phyloP scores from a whole-genome alignment of 2,113 vertebrate genomes.

The Pogona vitticeps region DNA sequence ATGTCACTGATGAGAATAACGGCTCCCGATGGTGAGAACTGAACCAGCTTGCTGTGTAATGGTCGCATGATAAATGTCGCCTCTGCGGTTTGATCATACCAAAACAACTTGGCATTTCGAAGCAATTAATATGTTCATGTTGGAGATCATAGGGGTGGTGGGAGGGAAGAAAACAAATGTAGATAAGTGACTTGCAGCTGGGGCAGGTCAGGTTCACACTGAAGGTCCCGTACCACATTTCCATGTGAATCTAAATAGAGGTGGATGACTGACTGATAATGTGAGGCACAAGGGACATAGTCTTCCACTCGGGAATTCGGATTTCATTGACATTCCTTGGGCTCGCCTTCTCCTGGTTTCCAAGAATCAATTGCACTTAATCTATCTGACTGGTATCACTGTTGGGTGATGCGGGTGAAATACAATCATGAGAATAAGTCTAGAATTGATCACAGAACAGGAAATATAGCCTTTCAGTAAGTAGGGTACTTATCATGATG shows the following conservation, averaged over 20 bases:
- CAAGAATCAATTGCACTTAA: conserved; percentile 27
- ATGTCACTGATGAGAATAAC: conserved; percentile 68
- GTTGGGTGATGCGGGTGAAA: conserved; percentile 7
- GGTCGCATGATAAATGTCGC: conserved; percentile 71
- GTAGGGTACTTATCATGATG: not conserved
- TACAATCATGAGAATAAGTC: not conserved
- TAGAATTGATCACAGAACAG: not conserved
- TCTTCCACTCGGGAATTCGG: conserved; percentile 47
- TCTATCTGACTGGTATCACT: conserved; percentile 4
- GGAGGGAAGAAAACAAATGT: conserved; percentile 32
- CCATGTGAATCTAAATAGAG: conserved; percentile 55
- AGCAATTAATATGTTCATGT: conserved; percentile 64
- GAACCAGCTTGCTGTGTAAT: conserved; percentile 53
- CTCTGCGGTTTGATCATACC: conserved; percentile 70
- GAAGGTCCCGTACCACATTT: conserved; percentile 49
- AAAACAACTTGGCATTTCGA: conserved; percentile 71
- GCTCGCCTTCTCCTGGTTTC: not conserved
- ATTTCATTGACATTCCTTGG: conserved; percentile 25
- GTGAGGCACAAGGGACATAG: conserved; percentile 17
- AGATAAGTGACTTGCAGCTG: conserved; percentile 67
- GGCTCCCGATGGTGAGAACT: conserved; percentile 73
- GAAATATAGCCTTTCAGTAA: not conserved
- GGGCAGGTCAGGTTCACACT: conserved; percentile 59
- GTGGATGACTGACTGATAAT: conserved; percentile 40
- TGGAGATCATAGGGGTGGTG: conserved; percentile 36